Base-by-base conservation (phyloP, 2,113 vertebrate genomes). In the Glaucomys volans region DNA sequence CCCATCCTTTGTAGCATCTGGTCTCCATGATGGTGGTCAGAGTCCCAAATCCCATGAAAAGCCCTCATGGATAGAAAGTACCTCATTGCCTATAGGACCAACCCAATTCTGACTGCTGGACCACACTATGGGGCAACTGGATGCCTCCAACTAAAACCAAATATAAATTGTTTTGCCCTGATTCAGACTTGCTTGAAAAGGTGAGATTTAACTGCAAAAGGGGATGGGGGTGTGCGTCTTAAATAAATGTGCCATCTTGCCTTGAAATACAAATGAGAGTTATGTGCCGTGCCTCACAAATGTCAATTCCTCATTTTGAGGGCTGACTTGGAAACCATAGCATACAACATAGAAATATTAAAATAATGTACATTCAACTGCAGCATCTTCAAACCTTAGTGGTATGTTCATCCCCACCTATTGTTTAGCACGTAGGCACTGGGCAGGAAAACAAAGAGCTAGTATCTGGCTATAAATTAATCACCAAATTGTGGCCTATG, bases 1-100 rank as follows among this genome's bases (percentile, higher is more conserved):
- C 24, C 24, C 22, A 64, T 10, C 5, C 2, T 1, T 2, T 7
- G 82, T 4, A 24, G 71, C 66, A 50, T 88, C 4, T 44, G 8
- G 77, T 26, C 67, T 94, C 76, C 2, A 24, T 0, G 1, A 4
- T 0, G 20, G 44, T 66, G n/a, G 28, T 18, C 50, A 40, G 77
- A 50, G 44, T 28, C 64, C 75, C n/a, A 1, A 8, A n/a, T 10
- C 6, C 20, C 11, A 0, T 0, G 22, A 5, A 0, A 1, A 8
- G 17, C 9, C 74, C 32, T 30, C 62, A 6, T 11, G 8, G 52
- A 14, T 14, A 12, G 37, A 37, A 86, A 37, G 26, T 1, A 0
- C 26, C 42, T 50, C 35, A 2, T 17, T 0, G 7, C 54, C 54
- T 4, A 0, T 6, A 24, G 28, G n/a, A 26, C 28, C 11, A 12